These are phyloP conservation scores for Girardinus metallicus DNA, from an alignment of 2,797 vertebrate species.

Conservation along the genomic window DNA sequence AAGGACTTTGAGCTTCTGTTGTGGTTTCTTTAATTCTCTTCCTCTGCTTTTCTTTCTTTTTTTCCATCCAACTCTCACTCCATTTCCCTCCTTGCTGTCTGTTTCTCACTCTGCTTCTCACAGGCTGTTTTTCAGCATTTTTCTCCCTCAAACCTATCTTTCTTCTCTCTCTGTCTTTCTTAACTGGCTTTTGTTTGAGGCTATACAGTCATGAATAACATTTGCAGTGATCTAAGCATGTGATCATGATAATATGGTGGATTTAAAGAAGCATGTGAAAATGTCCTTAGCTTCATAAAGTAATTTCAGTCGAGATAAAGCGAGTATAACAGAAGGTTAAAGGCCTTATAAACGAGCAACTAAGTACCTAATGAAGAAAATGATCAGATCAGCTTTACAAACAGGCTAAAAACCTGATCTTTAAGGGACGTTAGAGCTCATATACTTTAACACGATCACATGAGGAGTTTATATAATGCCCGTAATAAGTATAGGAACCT, in stretches of 20 bases:
- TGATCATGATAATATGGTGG: conserved; percentile 16
- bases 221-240: conserved; percentile 19
- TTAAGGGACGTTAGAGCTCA: conserved; percentile 41
- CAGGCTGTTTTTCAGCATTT: conserved; percentile 48
- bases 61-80: conserved; percentile 56
- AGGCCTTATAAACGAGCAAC: not conserved
- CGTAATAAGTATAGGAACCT: conserved; percentile 68
- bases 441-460: conserved; percentile 52
- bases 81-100: conserved; percentile 53
- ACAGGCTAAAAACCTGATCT: conserved; percentile 45
- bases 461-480: conserved; percentile 63
- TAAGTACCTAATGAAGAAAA: not conserved
- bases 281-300: conserved; percentile 17
- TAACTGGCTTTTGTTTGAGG: conserved; percentile 37
- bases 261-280: conserved; percentile 11
- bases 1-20: conserved; percentile 70
- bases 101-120: conserved; percentile 61
- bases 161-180: conserved; percentile 39
- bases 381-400: conserved; percentile 13
- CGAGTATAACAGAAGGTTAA: conserved; percentile 2
- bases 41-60: conserved; percentile 29
- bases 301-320: conserved; percentile 10
- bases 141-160: conserved; percentile 39
- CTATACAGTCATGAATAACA: conserved; percentile 36
- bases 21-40: conserved; percentile 73